Percentiles rank a stretch among this genome's conserved stretches.
Conservation (phyloP, 2,797 vertebrate genomes). For the Microctenopoma stevenorrisi region DNA sequence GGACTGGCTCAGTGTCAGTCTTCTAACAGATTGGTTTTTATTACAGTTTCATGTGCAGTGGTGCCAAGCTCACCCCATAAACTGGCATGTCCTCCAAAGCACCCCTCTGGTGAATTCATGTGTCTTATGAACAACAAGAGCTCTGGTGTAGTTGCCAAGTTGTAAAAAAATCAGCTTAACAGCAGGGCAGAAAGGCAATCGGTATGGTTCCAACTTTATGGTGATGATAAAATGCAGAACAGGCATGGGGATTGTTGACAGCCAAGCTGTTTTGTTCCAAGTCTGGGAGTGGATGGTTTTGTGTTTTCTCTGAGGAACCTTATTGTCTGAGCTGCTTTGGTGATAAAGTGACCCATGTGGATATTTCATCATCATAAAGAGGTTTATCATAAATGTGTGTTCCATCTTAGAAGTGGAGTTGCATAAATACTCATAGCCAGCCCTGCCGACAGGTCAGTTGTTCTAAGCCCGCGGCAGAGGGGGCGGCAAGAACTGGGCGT, state of each 20-base stretch:
- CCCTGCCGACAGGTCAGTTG: too few relatives aligned
- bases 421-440: background rate
- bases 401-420: background rate
- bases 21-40: slow-evolving; percentile 80
- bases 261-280: slow-evolving; percentile 43
- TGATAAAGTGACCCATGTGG: background rate
- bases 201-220: slow-evolving; percentile 50
- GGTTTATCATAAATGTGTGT: background rate
- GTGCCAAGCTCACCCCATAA: slow-evolving; percentile 71
- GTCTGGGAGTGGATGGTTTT: slow-evolving; percentile 27
- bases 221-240: slow-evolving; percentile 49
- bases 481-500: too few relatives aligned
- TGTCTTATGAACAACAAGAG: slow-evolving; percentile 72
- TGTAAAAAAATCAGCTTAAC: slow-evolving; percentile 52
- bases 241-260: slow-evolving; percentile 16
- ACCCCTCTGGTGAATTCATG: slow-evolving; percentile 59
- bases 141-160: slow-evolving; percentile 51
- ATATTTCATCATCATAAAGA: slow-evolving; percentile 5
- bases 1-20: slow-evolving; percentile 58
- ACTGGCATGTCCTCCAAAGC: slow-evolving; percentile 63
- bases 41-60: slow-evolving; percentile 74
- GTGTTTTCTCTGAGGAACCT: slow-evolving; percentile 26
- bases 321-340: slow-evolving; percentile 12
- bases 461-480: too few relatives aligned
- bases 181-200: slow-evolving; percentile 40